phyloP scores from a whole-genome alignment of 2,113 vertebrate genomes.

The Trochalopteron elliotii region DNA sequence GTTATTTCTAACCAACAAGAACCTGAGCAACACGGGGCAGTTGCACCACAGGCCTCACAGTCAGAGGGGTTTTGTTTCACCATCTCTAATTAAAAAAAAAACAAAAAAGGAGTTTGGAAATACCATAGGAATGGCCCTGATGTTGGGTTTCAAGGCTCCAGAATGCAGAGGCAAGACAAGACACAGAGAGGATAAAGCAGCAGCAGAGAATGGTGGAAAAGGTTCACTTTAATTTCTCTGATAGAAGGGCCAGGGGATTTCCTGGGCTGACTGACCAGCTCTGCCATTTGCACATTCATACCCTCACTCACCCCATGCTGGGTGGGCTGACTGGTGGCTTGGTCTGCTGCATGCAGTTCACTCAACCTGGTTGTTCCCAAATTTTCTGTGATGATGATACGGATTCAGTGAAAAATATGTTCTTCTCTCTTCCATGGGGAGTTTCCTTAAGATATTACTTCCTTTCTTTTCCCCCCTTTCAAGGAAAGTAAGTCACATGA shows the following conservation, averaged over 20 bases:
- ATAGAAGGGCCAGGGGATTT: neutral
- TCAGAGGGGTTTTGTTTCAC: neutral
- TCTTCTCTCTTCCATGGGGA: neutral
- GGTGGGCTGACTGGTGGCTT: neutral
- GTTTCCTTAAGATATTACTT: neutral
- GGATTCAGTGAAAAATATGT: neutral
- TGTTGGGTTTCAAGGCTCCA: neutral
- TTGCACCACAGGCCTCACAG: neutral
- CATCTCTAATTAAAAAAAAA: neutral
- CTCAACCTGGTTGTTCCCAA: neutral
- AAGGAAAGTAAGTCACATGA: neutral
- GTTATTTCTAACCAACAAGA: neutral
- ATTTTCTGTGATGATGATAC: neutral
- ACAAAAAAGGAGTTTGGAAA: neutral
- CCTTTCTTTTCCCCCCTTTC: fast-evolving
- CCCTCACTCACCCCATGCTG: fast-evolving
- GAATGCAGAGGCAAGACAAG: neutral
- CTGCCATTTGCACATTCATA: neutral
- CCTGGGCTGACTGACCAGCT: neutral
- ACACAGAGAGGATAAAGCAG: neutral
- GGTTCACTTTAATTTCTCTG: neutral
- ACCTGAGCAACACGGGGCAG: neutral
- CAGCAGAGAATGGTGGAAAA: neutral
- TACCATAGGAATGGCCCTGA: neutral
- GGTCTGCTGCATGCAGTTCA: neutral